A percentile compares a stretch with the other conserved stretches of the same genome.
Evolutionary conservation across 2,888 invertebrate species (phyloP).

Genomic region (Elmis aenea): DNA sequence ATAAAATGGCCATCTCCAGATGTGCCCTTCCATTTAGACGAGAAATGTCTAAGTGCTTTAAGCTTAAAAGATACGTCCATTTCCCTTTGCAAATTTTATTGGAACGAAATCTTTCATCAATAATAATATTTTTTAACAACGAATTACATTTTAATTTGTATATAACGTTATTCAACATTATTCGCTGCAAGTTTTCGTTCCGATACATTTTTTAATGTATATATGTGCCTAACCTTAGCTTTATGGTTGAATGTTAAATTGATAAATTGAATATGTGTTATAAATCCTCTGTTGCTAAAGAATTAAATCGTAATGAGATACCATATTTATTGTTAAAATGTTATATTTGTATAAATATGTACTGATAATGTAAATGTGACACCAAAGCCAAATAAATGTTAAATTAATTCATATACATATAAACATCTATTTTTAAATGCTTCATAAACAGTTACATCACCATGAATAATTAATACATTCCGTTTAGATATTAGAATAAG

Average conservation of each 20-base stretch:
- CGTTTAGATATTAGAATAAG: too few species aligned
- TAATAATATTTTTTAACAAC: conserved; percentile 13
- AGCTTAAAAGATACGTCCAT: conserved; percentile 21
- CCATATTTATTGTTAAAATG: conserved; percentile 38
- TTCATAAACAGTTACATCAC: too few species aligned
- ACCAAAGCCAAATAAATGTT: conserved; percentile 47
- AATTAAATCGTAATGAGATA: conserved; percentile 13
- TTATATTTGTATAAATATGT: conserved; percentile 44
- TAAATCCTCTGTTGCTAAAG: conserved; percentile 19
- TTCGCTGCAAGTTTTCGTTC: conserved; percentile 27
- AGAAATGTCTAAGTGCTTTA: conserved; percentile 18
- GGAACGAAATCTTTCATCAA: conserved; percentile 23
- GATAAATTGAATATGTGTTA: conserved; percentile 16
- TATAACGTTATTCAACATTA: conserved; percentile 8
- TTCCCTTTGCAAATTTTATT: conserved; percentile 21
- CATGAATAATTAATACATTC: too few species aligned
- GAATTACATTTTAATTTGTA: conserved; percentile 14
- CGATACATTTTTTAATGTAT: conserved; percentile 35
- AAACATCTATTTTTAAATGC: too few species aligned
- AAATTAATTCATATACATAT: conserved; percentile 17
- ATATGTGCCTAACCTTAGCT: conserved; percentile 42
- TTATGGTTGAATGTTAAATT: conserved; percentile 23
- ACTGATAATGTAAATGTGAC: conserved; percentile 47
- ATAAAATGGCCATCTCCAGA: conserved; percentile 6
- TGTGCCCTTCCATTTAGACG: conserved; percentile 15